Evolutionary conservation across 2,113 vertebrate genomes (phyloP), one percentile per base, ranked within the genome.

Genomic region (Podiceps cristatus): DNA sequence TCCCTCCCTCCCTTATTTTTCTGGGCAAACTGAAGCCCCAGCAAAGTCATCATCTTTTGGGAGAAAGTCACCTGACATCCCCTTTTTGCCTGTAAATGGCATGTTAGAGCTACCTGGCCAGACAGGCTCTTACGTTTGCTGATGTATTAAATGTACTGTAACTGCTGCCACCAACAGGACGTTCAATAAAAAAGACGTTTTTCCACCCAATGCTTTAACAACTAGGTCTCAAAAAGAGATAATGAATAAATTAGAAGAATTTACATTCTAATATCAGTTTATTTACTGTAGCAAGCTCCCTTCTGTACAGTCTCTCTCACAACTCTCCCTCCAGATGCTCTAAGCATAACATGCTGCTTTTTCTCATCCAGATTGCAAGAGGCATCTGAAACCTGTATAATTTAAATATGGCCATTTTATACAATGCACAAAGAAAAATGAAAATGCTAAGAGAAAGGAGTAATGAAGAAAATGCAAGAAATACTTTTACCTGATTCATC

Each of bases 161-260:
- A 68, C 88, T 91, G 79, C 96, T 97, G 96, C 95, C 97, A 94
- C 97, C 97, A 98, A 81, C 90, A 97, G 96, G 96, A 37, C 35
- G 7, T 29, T 72, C 20, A 22, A 86, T 60, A 97, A 97, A 98
- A 90, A 53, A 96, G 80, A 77, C 18, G 6, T 78, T 96, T 96
- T 90, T 63, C 74, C 60, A 53, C 40, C 47, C 37, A 29, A 16
- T 56, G 56, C 52, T 87, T 74, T 73, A 71, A 58, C 59, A 58
- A 8, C 16, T 27, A 25, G 0, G 10, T 73, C 64, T 86, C 47
- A 25, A n/a, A 73, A 79, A 66, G 16, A 49, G 20, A 14, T 17
- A 72, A 72, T 24, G 13, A 88, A 56, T 50, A 75, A 62, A 67
- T 59, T 29, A 71, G 73, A 85, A 37, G 22, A 71, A 90, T 89